A percentile compares a stretch with the other conserved stretches of the same genome.
Conservation (phyloP, 2,113 vertebrate species). For the Conger conger region DNA sequence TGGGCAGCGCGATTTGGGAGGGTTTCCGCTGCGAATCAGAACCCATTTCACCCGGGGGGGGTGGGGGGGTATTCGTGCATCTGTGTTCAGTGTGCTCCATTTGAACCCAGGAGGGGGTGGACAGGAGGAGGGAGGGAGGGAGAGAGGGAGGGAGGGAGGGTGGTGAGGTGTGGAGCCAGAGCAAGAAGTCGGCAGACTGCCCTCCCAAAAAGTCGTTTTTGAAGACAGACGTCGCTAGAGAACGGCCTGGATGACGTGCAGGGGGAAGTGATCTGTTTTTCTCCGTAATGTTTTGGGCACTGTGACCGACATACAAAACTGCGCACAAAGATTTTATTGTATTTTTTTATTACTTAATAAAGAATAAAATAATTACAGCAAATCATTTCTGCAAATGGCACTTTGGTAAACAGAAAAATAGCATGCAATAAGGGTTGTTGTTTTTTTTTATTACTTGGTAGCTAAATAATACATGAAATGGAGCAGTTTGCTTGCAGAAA, state of each 20-base stretch:
- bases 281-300: background rate
- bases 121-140: background rate
- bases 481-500: background rate
- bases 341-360: background rate
- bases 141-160: no score
- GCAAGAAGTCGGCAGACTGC: background rate
- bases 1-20: slow-evolving; percentile 57
- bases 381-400: background rate
- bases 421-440: background rate
- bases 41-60: slow-evolving; percentile 51
- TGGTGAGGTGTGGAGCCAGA: background rate
- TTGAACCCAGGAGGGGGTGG: background rate
- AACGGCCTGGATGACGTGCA: background rate
- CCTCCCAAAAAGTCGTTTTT: background rate
- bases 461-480: background rate
- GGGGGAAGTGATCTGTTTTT: background rate
- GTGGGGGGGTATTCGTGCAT: no score
- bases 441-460: background rate
- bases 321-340: background rate
- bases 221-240: background rate
- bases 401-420: background rate
- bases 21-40: slow-evolving; percentile 50
- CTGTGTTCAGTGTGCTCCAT: background rate
- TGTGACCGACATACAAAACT: background rate
- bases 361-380: background rate